Conservation (phyloP, 2,113 vertebrate genomes). For the Aspidoscelis tigris region DNA sequence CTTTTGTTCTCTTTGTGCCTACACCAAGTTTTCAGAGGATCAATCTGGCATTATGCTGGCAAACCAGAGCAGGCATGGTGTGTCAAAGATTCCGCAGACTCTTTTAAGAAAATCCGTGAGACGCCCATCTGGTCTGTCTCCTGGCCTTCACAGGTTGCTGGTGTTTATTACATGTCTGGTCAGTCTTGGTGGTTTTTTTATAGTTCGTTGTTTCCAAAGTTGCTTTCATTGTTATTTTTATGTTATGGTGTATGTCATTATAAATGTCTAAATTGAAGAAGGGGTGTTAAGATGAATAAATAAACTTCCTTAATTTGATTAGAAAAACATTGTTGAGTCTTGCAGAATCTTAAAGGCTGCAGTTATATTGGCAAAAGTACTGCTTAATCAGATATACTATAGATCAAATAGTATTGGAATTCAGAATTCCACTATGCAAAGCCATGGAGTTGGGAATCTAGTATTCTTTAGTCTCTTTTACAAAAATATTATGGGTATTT, state of each 20-base stretch:
- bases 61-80: no score
- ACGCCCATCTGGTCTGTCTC: no score
- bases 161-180: no score
- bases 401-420: background rate
- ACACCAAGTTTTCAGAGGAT: no score
- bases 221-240: background rate
- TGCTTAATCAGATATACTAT: background rate
- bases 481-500: background rate
- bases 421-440: background rate
- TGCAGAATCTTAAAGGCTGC: conserved; percentile 4
- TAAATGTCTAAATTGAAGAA: background rate
- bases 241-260: background rate
- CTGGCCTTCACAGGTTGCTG: no score
- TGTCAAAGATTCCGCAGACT: no score
- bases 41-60: no score
- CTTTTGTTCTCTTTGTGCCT: no score
- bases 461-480: background rate
- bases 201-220: background rate
- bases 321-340: background rate
- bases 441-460: background rate
- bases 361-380: background rate
- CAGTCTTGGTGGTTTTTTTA: background rate
- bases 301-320: background rate
- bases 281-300: background rate
- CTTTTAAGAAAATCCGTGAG: no score